A percentile compares a stretch with the other conserved stretches of the same genome.
phyloP scores from a whole-genome alignment of 2,113 vertebrate genomes.

The Megaptera novaeangliae region DNA sequence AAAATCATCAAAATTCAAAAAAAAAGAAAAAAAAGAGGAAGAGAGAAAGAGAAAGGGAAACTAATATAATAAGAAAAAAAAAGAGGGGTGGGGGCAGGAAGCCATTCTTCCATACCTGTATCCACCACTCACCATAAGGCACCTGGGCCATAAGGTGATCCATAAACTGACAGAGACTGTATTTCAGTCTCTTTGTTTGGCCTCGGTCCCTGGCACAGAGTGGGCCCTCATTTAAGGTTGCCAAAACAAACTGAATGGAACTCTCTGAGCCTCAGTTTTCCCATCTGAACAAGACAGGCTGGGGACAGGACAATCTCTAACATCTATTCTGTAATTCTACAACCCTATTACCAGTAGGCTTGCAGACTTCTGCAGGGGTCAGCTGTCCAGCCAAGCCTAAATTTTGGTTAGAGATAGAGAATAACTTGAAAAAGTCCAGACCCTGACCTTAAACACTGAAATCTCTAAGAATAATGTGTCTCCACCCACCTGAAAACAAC shows the following conservation, averaged over 20 bases:
- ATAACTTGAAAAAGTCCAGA: not conserved
- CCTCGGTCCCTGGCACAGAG: not conserved
- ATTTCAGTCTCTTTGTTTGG: fast-evolving
- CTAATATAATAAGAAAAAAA: not conserved
- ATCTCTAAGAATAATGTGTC: not conserved
- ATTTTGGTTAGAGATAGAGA: not conserved
- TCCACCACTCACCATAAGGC: not conserved
- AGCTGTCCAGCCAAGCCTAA: not conserved
- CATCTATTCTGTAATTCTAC: not conserved
- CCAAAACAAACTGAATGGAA: not conserved
- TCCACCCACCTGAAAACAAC: not conserved
- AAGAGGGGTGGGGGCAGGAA: fast-evolving
- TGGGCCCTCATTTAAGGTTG: not conserved
- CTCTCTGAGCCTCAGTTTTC: not conserved
- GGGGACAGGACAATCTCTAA: not conserved
- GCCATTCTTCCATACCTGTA: not conserved
- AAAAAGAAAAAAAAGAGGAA: not conserved
- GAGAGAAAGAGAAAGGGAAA: too few relatives aligned
- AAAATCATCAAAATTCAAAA: not conserved
- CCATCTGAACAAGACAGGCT: not conserved
- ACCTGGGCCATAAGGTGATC: not conserved
- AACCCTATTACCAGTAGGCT: not conserved
- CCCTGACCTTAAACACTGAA: not conserved
- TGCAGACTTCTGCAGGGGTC: not conserved
- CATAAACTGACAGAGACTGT: not conserved